Conservation (phyloP, 2,888 invertebrate species). For the Agrochola macilenta region DNA sequence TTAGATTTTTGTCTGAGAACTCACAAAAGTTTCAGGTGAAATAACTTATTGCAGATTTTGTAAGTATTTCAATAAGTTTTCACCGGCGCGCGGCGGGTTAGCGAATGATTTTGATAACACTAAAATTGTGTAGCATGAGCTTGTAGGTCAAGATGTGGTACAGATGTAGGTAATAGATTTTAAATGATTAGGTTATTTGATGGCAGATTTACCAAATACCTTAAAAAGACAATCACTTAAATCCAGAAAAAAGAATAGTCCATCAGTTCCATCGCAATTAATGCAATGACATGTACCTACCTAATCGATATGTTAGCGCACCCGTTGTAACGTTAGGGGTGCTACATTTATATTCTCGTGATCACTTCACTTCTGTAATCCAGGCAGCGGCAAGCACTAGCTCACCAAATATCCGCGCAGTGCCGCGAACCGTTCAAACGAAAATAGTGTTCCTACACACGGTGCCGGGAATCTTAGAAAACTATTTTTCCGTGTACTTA, state of each 20-base stretch:
- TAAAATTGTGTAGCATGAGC: too few species aligned
- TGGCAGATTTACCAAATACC: not conserved
- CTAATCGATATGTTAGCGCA: conserved; percentile 1
- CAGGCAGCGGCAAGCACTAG: not conserved
- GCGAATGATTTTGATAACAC: too few species aligned
- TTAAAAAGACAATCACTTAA: not conserved
- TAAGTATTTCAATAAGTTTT: not conserved
- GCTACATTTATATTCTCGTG: not conserved
- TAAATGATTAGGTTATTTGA: not conserved
- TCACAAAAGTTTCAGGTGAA: not conserved
- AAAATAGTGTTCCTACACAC: not conserved
- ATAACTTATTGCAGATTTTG: not conserved
- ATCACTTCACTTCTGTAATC: not conserved
- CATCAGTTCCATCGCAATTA: not conserved
- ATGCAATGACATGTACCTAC: not conserved
- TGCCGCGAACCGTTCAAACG: conserved; percentile 12
- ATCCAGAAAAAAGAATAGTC: too few species aligned
- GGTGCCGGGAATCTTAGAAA: not conserved
- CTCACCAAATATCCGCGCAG: not conserved
- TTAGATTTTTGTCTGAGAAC: not conserved
- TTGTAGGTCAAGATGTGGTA: not conserved
- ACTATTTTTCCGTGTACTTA: not conserved
- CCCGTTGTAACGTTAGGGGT: not conserved
- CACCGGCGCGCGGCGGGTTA: not conserved
- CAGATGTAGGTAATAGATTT: not conserved